Conservation (phyloP, 1,140 invertebrate species). For the Drosophila littoralis region DNA sequence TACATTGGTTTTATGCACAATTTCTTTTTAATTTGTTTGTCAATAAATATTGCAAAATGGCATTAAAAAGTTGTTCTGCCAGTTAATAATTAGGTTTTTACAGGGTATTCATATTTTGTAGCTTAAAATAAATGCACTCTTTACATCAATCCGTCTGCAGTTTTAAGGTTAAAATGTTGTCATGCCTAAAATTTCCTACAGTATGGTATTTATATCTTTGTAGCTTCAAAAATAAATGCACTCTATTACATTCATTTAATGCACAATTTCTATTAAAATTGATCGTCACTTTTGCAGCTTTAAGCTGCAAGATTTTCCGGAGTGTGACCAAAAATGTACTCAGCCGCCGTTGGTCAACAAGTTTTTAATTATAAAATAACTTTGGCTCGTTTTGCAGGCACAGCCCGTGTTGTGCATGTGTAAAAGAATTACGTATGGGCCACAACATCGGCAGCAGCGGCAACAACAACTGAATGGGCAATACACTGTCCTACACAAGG, state of each 20-base stretch:
- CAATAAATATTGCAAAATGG: no score
- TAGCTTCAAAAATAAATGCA: no score
- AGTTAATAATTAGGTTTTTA: no score
- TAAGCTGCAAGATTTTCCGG: slow-evolving; percentile 7
- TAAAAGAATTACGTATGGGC: slow-evolving; percentile 43
- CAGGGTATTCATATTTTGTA: no score
- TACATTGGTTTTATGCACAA: no score
- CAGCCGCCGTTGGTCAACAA: slow-evolving; percentile 35
- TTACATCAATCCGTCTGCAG: no score
- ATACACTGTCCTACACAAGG: slow-evolving; percentile 33
- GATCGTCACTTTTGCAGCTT: slow-evolving; percentile 12
- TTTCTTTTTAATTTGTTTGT: no score
- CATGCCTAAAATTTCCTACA: no score
- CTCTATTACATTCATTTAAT: no score
- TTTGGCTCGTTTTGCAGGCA: slow-evolving; percentile 33
- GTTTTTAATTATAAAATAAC: slow-evolving; percentile 82
- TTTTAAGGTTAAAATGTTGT: background rate
- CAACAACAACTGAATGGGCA: slow-evolving; percentile 9
- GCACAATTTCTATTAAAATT: background rate
- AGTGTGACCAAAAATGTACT: slow-evolving; percentile 23
- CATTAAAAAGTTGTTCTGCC: no score
- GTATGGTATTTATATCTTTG: background rate
- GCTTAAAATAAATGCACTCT: no score
- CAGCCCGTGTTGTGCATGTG: slow-evolving; percentile 7
- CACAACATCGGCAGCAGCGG: slow-evolving; percentile 4